Evolutionary conservation across 2,113 vertebrate species (phyloP).

Genomic region (Protobothrops mucrosquamatus): DNA sequence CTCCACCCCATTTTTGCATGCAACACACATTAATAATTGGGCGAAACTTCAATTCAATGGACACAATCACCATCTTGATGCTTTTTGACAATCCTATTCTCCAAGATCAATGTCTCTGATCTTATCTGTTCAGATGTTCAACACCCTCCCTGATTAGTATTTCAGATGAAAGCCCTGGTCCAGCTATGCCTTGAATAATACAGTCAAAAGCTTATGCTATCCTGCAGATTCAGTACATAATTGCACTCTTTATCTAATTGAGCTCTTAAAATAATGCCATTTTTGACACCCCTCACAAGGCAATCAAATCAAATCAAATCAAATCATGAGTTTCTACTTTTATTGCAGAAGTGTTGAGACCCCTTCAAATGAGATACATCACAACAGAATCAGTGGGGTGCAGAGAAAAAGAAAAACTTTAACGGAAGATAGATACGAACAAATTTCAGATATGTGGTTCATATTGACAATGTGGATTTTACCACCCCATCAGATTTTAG

Average conservation of each 20-base stretch:
- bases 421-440: neutral
- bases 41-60: neutral
- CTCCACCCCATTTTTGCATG: neutral
- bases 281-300: neutral
- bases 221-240: neutral
- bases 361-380: neutral
- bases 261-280: neutral
- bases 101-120: neutral
- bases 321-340: neutral
- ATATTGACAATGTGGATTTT: constrained; percentile 1
- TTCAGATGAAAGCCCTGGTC: neutral
- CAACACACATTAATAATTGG: neutral
- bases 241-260: neutral
- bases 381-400: neutral
- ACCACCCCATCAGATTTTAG: constrained; percentile 9
- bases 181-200: neutral
- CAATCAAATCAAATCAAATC: constrained; percentile 5
- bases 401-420: neutral
- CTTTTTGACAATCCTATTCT: neutral
- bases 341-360: neutral
- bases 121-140: neutral
- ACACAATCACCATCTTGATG: neutral
- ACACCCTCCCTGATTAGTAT: neutral
- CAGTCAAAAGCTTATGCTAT: neutral
- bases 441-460: neutral